phyloP scores from a whole-genome alignment of 2,113 vertebrate species.

The Eulemur macaco region DNA sequence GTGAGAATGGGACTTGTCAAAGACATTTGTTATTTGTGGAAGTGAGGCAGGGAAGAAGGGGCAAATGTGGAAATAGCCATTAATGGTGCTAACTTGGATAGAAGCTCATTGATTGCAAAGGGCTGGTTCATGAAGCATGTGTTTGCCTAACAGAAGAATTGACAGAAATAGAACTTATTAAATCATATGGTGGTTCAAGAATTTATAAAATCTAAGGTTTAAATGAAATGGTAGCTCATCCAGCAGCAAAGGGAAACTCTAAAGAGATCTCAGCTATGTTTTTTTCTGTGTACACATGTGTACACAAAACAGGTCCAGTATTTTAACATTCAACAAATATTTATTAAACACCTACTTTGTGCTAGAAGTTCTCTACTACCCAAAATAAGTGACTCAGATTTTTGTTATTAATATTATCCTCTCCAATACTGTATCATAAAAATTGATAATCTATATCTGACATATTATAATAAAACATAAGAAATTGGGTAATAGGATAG shows the following conservation, averaged over 20 bases:
- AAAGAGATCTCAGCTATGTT: not conserved
- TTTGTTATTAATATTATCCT: not conserved
- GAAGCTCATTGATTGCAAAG: slow-evolving; percentile 1
- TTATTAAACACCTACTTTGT: slow-evolving; percentile 32
- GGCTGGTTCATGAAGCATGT: slow-evolving; percentile 32
- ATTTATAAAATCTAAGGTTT: slow-evolving; percentile 42
- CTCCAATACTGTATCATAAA: not conserved
- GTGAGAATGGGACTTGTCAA: not conserved
- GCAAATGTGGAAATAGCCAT: not conserved
- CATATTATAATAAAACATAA: not conserved
- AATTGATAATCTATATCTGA: not conserved
- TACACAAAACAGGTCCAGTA: not conserved
- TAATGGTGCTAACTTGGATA: not conserved
- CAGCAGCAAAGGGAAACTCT: not conserved
- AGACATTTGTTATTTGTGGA: not conserved
- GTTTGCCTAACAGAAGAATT: slow-evolving; percentile 32
- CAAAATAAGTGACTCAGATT: not conserved
- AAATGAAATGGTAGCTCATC: slow-evolving; percentile 1
- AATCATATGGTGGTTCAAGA: not conserved
- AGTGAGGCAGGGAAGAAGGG: not conserved
- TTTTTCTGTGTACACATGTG: not conserved
- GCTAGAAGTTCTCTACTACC: not conserved
- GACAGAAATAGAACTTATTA: slow-evolving; percentile 27
- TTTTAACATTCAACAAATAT: not conserved
- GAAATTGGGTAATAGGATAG: not conserved